These are phyloP conservation scores for Acanthosepion esculentum DNA, from an alignment of 2,888 invertebrate genomes.

Conservation along the genomic window DNA sequence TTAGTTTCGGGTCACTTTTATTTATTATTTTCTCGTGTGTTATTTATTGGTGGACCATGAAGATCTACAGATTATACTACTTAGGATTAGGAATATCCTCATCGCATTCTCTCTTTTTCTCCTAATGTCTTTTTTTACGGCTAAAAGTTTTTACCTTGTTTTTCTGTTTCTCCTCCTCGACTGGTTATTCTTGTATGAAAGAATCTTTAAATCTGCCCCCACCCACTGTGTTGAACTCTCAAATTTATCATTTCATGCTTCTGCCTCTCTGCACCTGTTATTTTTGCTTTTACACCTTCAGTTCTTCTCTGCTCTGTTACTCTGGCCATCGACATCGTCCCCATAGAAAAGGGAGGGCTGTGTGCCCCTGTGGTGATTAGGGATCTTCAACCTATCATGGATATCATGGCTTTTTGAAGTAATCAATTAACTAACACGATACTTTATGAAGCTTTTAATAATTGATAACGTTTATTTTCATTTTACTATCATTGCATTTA, in stretches of 20 bases:
- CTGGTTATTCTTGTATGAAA: background rate
- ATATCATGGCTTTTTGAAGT: background rate
- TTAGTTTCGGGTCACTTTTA: background rate
- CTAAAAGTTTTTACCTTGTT: background rate
- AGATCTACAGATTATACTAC: background rate
- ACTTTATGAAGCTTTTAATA: background rate
- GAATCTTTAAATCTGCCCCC: background rate
- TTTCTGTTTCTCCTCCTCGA: background rate
- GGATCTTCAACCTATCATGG: background rate
- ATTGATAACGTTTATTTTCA: too few relatives aligned
- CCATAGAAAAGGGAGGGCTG: background rate
- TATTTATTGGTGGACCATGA: background rate
- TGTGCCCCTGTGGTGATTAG: background rate
- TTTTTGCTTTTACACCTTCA: background rate
- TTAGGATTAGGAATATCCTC: background rate
- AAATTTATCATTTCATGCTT: background rate
- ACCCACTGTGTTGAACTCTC: background rate
- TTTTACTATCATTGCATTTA: too few relatives aligned
- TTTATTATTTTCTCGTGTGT: background rate
- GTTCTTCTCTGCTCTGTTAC: background rate
- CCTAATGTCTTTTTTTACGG: background rate
- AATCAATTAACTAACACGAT: background rate
- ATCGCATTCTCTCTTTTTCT: background rate
- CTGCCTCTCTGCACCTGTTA: constrained; percentile 6
- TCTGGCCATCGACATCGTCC: background rate